Base-by-base conservation (phyloP, 2,888 invertebrate species). In the Eupithecia exiguata region DNA sequence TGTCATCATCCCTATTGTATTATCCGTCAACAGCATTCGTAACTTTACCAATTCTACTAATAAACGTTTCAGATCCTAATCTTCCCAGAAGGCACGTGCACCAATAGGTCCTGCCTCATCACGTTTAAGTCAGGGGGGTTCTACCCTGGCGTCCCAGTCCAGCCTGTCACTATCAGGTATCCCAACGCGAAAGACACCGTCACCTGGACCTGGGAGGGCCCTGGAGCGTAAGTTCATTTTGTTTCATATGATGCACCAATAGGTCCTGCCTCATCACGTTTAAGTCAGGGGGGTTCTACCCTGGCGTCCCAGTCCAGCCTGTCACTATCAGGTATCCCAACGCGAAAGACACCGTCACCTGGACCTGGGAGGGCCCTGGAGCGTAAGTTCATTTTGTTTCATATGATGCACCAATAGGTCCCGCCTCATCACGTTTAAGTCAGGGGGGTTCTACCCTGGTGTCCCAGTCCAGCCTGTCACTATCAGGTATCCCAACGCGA, bases 71-170 rank as follows among this genome's bases (percentile, higher is more conserved):
- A 97, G 96, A 96, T 99, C 70, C 95, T 98, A 76, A 98, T 99
- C 84, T 99, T 99, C 91, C 98, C 99, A 0, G 99, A 99, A 90
- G 99, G 99, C 68, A 99, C 99, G 0, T 99, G 99, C 90, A 98
- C 99, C 43, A 99, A 99, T 93, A 96, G 99, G 38, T 97, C 97
- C 0, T 98, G 98, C 86, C 94, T 99, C 82, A 97, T 98, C 82
- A 97, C 97, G 53, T 98, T 98, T 91, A 98, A 98, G 89, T 96
- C 97, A 3, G 99, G 99, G 61, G 99, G 98, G 16, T 99, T 99
- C 92, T 98, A 98, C 91, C 98, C 99, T 0, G 99, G 99, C 0
- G 98, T 99, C 18, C 98, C 99, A 0, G 97, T 99, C 2, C 99
- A 99, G 88, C 99, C 99, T 0, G 98, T 99, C 18, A 96, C 98